phyloP scores from a whole-genome alignment of 2,888 invertebrate species.

The Lumbricus terrestris region DNA sequence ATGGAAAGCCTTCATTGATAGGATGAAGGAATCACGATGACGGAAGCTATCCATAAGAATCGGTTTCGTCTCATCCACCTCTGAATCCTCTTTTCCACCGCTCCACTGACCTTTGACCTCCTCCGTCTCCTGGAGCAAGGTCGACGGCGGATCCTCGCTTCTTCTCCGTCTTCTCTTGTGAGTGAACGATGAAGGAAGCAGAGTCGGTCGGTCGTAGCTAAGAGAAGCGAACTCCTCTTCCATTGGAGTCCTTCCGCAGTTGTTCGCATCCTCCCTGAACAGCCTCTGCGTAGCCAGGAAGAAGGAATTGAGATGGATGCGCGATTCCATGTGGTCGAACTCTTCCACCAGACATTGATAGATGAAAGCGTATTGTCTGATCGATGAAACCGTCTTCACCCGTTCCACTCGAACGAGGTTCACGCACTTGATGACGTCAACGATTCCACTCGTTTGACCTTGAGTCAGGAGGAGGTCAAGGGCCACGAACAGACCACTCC shows the following conservation, averaged over 20 bases:
- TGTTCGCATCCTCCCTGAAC: neutral
- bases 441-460: slow-evolving; percentile 25
- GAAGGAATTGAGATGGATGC: slow-evolving; percentile 8
- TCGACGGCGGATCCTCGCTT: neutral
- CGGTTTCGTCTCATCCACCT: neutral
- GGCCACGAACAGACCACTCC: slow-evolving; percentile 36
- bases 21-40: neutral
- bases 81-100: too few relatives aligned
- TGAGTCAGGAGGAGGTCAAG: slow-evolving; percentile 32
- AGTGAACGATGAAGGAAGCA: too few relatives aligned
- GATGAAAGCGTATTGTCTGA: slow-evolving; percentile 36
- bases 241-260: neutral
- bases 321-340: slow-evolving; percentile 26
- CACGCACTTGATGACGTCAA: slow-evolving; percentile 35
- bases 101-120: too few relatives aligned
- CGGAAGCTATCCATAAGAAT: neutral
- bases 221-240: neutral
- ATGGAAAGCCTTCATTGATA: neutral
- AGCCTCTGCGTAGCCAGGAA: neutral
- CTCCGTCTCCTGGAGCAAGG: too few relatives aligned
- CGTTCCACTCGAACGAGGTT: slow-evolving; percentile 32
- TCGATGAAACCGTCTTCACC: slow-evolving; percentile 23
- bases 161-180: too few relatives aligned
- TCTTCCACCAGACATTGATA: slow-evolving; percentile 32
- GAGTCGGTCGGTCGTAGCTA: neutral